A percentile compares a stretch with the other conserved stretches of the same genome.
Conservation (phyloP, 2,888 invertebrate genomes). For the Ceramica pisi region DNA sequence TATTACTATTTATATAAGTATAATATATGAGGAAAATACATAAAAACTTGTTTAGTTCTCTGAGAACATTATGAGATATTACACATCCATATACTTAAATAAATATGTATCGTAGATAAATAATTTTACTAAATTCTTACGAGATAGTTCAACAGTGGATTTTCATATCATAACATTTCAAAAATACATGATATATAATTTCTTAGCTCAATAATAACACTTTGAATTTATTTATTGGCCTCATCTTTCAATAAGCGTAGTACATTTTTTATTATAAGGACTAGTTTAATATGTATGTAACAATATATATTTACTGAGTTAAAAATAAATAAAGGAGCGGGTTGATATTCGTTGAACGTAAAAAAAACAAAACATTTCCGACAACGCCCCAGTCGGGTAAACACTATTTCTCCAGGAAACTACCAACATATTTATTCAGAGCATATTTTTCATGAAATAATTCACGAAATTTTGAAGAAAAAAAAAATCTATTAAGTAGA, state of each 20-base stretch:
- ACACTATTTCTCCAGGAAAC: neutral
- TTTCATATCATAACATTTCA: constrained; percentile 46
- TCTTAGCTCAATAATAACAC: constrained; percentile 53
- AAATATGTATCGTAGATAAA: constrained; percentile 26
- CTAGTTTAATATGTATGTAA: constrained; percentile 12
- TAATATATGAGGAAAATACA: neutral
- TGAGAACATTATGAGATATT: constrained; percentile 17
- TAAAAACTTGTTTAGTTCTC: constrained; percentile 28
- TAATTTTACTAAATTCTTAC: constrained; percentile 35
- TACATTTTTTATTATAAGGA: constrained; percentile 25
- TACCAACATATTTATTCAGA: neutral
- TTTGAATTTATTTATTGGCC: constrained; percentile 54
- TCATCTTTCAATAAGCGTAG: constrained; percentile 56
- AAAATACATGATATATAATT: constrained; percentile 56
- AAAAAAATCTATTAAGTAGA: neutral
- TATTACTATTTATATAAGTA: constrained; percentile 6
- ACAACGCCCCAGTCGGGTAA: neutral
- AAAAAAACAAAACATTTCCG: neutral
- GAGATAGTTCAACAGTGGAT: constrained; percentile 45
- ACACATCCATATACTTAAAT: constrained; percentile 1
- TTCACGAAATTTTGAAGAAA: neutral
- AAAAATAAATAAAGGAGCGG: neutral
- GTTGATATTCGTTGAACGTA: neutral
- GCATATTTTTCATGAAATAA: neutral
- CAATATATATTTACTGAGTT: neutral